Evolutionary conservation across 2,888 invertebrate species (phyloP), one percentile per base, ranked within the genome.

Genomic region (Megastigmus dorsalis): DNA sequence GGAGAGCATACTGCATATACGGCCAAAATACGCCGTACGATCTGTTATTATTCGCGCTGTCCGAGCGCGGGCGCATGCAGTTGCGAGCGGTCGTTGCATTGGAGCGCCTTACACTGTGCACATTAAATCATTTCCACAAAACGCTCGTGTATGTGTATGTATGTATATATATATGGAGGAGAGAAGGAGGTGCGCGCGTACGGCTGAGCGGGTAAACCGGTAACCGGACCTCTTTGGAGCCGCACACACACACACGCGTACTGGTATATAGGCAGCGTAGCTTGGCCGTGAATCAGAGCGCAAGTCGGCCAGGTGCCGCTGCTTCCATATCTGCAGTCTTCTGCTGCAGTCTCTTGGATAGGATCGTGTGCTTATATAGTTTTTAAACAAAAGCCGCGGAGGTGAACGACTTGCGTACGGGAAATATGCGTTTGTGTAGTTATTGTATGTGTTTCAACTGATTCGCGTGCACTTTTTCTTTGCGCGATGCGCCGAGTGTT

Each of bases 221-320:
- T 60, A 66, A 52, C 52, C 71, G 48, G 71, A 73, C 60, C 36
- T 65, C 30, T 33, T 54, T 2, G 15, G 2, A 5, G n/a, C n/a
- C n/a, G 20, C 3, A 36, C 23, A n/a, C 65, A 13, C 15, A 9
- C 6, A 13, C 23, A 50, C 48, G 36, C 30, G 13, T 2, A 28
- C 1, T 28, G 15, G n/a, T n/a, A n/a, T n/a, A n/a, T n/a, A n/a
- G n/a, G n/a, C n/a, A n/a, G 28, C 66, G 67, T 73, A 60, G 45
- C 74, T 63, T 30, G 57, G 33, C 68, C 50, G 63, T 74, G 74
- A 74, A 74, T 74, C 74, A 74, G 74, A 69, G 74, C 68, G 30
- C 63, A 60, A 73, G 66, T 67, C 52, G 73, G 45, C 59, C 68
- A 69, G 68, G 30, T 74, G 63, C 28, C n/a, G n/a, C n/a, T n/a